Percentiles rank a stretch among this genome's conserved stretches.
These are phyloP conservation scores for Drosophila saltans DNA, from an alignment of 1,140 invertebrate species.

Conservation along the genomic window DNA sequence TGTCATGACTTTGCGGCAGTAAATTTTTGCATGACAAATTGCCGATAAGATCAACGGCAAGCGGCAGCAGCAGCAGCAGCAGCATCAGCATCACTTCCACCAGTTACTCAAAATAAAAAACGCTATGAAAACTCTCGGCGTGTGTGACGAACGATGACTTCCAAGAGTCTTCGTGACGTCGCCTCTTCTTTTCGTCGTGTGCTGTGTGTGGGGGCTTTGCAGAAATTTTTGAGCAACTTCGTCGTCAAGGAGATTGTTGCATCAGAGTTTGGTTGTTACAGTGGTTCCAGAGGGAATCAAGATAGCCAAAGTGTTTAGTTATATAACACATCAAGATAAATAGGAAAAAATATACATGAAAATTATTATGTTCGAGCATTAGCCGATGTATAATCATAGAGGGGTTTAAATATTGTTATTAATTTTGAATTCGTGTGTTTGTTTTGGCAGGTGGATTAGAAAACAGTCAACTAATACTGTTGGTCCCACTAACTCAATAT, in stretches of 20 bases:
- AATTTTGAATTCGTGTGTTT: background rate
- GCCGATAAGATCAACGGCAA: conserved; percentile 75
- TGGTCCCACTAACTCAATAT: no score
- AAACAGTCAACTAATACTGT: no score
- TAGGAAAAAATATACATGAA: no score
- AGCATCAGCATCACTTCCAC: conserved; percentile 52
- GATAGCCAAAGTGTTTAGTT: conserved; percentile 20
- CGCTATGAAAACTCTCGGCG: conserved; percentile 23
- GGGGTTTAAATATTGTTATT: background rate
- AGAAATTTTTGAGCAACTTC: conserved; percentile 30
- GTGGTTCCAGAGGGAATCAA: conserved; percentile 21
- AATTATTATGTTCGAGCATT: conserved; percentile 5
- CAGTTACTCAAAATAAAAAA: conserved; percentile 33
- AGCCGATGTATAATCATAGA: background rate
- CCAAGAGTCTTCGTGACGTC: conserved; percentile 20
- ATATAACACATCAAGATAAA: conserved; percentile 4
- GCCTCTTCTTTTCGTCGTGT: conserved; percentile 58
- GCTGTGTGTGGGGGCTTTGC: conserved; percentile 69
- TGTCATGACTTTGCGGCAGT: conserved; percentile 53
- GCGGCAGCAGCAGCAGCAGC: conserved; percentile 39
- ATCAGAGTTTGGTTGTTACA: conserved; percentile 22
- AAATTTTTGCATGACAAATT: conserved; percentile 82
- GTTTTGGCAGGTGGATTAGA: background rate
- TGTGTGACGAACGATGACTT: conserved; percentile 60
- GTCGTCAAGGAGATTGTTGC: conserved; percentile 24